Base-by-base conservation (phyloP, 1,140 invertebrate genomes). In the Trachymyrmex septentrionalis region DNA sequence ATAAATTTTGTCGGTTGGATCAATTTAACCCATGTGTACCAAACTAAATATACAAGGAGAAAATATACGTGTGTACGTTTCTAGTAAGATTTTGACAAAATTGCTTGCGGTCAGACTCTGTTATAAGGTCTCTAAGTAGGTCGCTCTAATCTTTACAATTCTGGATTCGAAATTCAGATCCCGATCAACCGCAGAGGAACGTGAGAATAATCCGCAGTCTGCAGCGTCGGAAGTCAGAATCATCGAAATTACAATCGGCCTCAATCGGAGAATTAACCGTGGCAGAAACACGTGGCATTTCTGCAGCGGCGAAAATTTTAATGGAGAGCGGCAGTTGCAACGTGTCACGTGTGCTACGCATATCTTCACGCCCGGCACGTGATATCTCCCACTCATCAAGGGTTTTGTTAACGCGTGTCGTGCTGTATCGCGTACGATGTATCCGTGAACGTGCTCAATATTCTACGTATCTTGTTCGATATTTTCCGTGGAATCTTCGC, bases 341-440 rank as follows among this genome's bases (percentile, higher is more conserved):
- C 27, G 16, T 55, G 48, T 81, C 64, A 27, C 77, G 48, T 69
- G 77, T 48, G 21, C 27, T 30, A 16, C 48, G 30, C 30, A 55
- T 16, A 66, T 78, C 38, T 78, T 78, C 38, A 66, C 38, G 38
- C 59, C 1, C 38, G 19, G 21, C 59, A 78, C 30, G 38, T 21
- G 24, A 21, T 16, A 24, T 50, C 27, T 21, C 24, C n/a, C 24
- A 19, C 48, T 19, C 10, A 16, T 50, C 16, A 19, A n/a, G 16
- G 16, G 67, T 24, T 44, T 21, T 38, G 38, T 48, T n/a, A 21
- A 1, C 44, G 34, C 34, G 30, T 14, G 34, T 44, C 59, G 21
- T 48, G 44, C 14, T 10, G 24, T 50, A 34, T 78, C 59, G 38
- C 12, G 19, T n/a, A n/a, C 30, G 19, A 66, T n/a, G 34, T 24